Base-by-base conservation (phyloP, 2,113 vertebrate genomes). In the Hystrix brachyura region DNA sequence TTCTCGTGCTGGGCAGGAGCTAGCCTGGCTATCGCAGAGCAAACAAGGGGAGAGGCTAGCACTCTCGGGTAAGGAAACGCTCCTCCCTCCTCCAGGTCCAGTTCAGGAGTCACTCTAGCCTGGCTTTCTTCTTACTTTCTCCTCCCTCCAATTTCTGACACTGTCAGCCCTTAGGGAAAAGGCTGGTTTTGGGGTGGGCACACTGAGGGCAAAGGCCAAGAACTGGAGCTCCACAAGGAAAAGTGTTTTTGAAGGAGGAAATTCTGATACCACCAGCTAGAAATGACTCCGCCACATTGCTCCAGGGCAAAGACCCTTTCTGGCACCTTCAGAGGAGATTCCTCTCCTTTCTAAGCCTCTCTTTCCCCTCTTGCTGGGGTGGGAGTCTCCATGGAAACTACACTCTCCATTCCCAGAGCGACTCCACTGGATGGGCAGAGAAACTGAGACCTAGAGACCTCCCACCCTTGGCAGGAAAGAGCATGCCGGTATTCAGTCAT, bases 41-140 rank as follows among this genome's bases (percentile, higher is more conserved):
- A 98, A 98, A 98, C 95, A 97, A 94, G 91, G 89, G 86, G 95
- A 97, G 97, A 98, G 97, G 96, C 96, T 1, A 0, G 95, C 25
- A 74, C 85, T 94, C 34, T 64, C 38, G 17, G 83, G 86, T 72
- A 67, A 78, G 46, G 87, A 79, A 92, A 82, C 2, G 91, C 86
- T 83, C 92, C 94, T 93, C 96, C 97, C 96, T 95, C 94, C 62
- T 59, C 29, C 21, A 43, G 82, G 62, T 64, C 57, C 67, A 27
- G 19, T 29, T 46, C 51, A 10, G 72, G 57, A 81, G 21, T 62
- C 85, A 9, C 72, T 69, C 27, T 19, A 23, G 23, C 84, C 48
- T 18, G 71, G 11, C 53, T 69, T 11, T 27, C 38, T 86, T 48
- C 43, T 72, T n/a, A 60, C 51, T 80, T 51, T 67, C 19, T 21